Conservation (phyloP, 2,888 invertebrate species). For the Agrochola litura region DNA sequence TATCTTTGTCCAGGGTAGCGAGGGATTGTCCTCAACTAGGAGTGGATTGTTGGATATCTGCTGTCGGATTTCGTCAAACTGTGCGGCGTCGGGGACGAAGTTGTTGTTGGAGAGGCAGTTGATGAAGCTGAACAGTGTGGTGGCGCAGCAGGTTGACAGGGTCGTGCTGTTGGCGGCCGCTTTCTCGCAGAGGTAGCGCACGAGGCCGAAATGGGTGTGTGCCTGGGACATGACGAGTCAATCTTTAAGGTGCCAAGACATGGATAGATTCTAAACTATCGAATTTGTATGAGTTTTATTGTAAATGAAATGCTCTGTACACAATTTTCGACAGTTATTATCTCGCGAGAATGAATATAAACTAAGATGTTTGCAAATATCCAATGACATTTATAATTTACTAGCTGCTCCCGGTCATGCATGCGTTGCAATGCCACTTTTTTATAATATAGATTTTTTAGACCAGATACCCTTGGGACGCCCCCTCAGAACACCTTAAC, state of each 20-base stretch:
- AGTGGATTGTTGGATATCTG: conserved; percentile 83
- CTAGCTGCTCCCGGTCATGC: too few species aligned
- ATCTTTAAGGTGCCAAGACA: neutral
- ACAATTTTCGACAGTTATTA: neutral
- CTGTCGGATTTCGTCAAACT: conserved; percentile 88
- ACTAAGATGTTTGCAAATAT: neutral
- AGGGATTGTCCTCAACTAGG: conserved; percentile 77
- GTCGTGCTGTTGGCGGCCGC: conserved; percentile 82
- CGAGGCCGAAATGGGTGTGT: conserved; percentile 90
- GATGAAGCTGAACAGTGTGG: conserved; percentile 87
- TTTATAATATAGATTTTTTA: too few species aligned
- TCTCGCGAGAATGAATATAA: neutral
- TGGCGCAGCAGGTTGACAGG: conserved; percentile 81
- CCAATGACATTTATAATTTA: neutral
- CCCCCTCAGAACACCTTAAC: too few species aligned
- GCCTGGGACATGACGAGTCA: conserved; percentile 77
- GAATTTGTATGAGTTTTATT: neutral
- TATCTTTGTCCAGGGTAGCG: conserved; percentile 89
- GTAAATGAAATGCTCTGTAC: neutral
- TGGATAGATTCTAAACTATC: neutral
- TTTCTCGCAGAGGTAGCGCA: conserved; percentile 90
- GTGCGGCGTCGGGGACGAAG: conserved; percentile 88
- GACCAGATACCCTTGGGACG: too few species aligned
- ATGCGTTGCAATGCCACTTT: too few species aligned
- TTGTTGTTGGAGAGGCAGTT: conserved; percentile 91